These are phyloP conservation scores for Enteromius anoplus DNA, from an alignment of 2,797 vertebrate species.

Conservation along the genomic window DNA sequence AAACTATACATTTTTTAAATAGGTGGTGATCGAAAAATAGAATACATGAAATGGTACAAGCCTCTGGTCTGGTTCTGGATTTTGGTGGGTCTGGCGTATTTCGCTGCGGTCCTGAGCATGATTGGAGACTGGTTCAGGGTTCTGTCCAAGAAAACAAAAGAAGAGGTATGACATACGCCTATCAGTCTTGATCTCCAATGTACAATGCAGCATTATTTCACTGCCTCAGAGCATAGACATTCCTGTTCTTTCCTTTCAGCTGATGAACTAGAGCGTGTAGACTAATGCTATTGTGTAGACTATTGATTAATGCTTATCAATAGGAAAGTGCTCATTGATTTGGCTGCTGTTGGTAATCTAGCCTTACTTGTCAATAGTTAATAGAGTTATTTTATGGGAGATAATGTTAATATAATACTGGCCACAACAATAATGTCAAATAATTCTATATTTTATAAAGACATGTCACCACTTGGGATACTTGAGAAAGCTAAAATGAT, in stretches of 20 bases:
- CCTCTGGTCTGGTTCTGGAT: constrained; percentile 99
- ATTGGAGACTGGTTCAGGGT: constrained; percentile 97
- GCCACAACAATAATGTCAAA: background rate
- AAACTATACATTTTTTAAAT: constrained; percentile 43
- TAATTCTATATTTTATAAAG: background rate
- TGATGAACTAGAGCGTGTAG: background rate
- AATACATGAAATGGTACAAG: constrained; percentile 95
- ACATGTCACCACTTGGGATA: background rate
- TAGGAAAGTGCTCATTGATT: background rate
- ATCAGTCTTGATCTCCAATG: background rate
- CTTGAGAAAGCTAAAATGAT: background rate
- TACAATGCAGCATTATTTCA: background rate
- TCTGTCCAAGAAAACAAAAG: constrained; percentile 98
- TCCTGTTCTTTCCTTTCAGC: background rate
- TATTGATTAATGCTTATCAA: background rate
- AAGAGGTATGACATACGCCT: constrained; percentile 83
- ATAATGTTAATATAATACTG: too few species aligned
- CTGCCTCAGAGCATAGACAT: background rate
- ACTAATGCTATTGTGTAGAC: background rate
- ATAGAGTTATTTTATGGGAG: background rate
- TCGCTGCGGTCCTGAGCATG: constrained; percentile 98
- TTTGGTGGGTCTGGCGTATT: constrained; percentile 95
- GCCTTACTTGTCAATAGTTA: background rate
- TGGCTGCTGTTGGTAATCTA: background rate
- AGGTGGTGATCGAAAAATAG: constrained; percentile 90